These are phyloP conservation scores for Coregonus sp. DNA, from an alignment of 2,797 vertebrate genomes.

Conservation along the genomic window DNA sequence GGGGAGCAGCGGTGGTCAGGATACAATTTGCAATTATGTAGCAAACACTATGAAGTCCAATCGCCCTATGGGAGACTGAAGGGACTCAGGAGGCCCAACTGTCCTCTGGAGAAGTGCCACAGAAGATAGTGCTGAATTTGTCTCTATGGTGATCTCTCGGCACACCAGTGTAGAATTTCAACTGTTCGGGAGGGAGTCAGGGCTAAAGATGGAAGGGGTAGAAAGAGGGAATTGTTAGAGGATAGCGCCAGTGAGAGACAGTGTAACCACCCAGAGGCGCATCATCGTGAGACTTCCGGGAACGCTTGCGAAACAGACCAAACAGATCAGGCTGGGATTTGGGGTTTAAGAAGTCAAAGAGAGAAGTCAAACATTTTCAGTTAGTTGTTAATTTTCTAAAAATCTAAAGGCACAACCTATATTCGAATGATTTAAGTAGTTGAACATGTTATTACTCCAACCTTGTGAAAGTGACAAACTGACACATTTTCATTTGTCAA, in stretches of 20 bases:
- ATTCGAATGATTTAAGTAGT: too few relatives aligned
- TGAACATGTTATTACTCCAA: too few relatives aligned
- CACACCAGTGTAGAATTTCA: slow-evolving; percentile 66
- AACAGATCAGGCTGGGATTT: too few relatives aligned
- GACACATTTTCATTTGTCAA: too few relatives aligned
- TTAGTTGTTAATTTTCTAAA: too few relatives aligned
- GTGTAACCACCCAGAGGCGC: too few relatives aligned
- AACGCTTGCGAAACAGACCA: too few relatives aligned
- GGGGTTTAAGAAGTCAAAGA: too few relatives aligned
- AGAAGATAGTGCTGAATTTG: slow-evolving; percentile 55
- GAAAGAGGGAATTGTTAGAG: slow-evolving; percentile 10
- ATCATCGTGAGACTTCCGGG: too few relatives aligned
- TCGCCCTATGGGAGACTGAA: neutral
- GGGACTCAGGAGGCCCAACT: slow-evolving; percentile 30
- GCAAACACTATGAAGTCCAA: slow-evolving; percentile 2
- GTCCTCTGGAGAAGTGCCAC: slow-evolving; percentile 35
- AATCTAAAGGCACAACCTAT: too few relatives aligned
- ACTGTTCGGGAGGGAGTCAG: slow-evolving; percentile 55
- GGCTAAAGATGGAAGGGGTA: slow-evolving; percentile 50
- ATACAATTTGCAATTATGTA: slow-evolving; percentile 4
- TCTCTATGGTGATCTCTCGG: slow-evolving; percentile 64
- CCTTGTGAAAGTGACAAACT: too few relatives aligned
- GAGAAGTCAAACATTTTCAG: too few relatives aligned
- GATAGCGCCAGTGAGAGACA: slow-evolving; percentile 10
- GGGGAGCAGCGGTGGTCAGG: neutral